Evolutionary conservation across 2,888 invertebrate species (phyloP).

Genomic region (Athetis lepigone): DNA sequence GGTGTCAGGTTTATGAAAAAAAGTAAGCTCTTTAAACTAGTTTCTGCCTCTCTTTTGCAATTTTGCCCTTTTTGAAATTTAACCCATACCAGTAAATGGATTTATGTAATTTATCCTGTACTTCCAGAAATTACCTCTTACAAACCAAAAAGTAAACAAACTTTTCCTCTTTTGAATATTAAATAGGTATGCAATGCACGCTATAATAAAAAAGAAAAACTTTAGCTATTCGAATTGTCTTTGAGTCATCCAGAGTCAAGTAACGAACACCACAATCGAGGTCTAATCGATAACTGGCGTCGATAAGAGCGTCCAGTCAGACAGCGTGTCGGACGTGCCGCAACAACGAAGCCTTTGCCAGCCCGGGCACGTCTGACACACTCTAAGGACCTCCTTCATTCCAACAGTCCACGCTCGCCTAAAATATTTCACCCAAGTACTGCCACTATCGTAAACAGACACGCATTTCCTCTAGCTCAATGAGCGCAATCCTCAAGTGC

Average conservation of each 20-base stretch:
- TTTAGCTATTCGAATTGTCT: neutral
- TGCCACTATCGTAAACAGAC: slow-evolving; percentile 76
- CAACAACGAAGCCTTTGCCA: slow-evolving; percentile 72
- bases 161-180: too few species aligned
- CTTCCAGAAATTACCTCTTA: too few species aligned
- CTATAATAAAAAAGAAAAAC: neutral
- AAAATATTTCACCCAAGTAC: slow-evolving; percentile 69
- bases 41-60: too few species aligned
- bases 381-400: slow-evolving; percentile 76
- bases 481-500: slow-evolving; percentile 81
- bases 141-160: too few species aligned
- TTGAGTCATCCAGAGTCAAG: slow-evolving; percentile 11
- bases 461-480: slow-evolving; percentile 84
- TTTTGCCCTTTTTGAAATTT: too few species aligned
- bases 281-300: slow-evolving; percentile 41
- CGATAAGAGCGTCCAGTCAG: slow-evolving; percentile 55
- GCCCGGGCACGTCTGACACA: slow-evolving; percentile 84
- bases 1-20: neutral
- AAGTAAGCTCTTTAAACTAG: neutral
- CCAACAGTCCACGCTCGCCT: slow-evolving; percentile 64
- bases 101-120: too few species aligned
- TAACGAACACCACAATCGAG: slow-evolving; percentile 22
- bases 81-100: too few species aligned
- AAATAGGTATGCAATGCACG: too few species aligned
- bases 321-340: slow-evolving; percentile 64